Evolutionary conservation across 2,888 invertebrate genomes (phyloP), one percentile per base, ranked within the genome.

Genomic region (Celastrina argiolus): DNA sequence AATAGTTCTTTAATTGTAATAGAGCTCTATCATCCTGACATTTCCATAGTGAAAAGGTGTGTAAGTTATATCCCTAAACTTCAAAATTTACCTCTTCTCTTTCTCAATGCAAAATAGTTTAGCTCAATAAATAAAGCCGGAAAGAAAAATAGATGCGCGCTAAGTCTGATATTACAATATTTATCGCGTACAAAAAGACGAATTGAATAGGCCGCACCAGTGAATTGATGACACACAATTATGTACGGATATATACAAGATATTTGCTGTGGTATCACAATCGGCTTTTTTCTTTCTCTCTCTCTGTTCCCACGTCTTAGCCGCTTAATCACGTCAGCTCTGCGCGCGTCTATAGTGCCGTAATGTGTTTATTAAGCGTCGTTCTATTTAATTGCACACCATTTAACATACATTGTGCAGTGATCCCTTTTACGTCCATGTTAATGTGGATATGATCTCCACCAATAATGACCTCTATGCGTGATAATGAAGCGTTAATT

Each of bases 351-450:
- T 88, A 87, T 87, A 81, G 84, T 82, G 80, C 81, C 83, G 82
- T 88, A 87, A 88, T 89, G 87, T 87, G 87, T 88, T 88, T 88
- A 89, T 88, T 88, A 88, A 87, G 85, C 86, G 83, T 78, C 85
- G 84, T 85, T 82, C 82, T 78, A 78, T 85, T 85, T 88, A 88
- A 88, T 88, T 86, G 84, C 75, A 72, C 71, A 81, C 82, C 85
- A 87, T 89, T 89, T 87, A 87, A 81, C 82, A 85, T 81, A 87
- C 85, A 85, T 85, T 87, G 82, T 86, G 81, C 81, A 82, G 79
- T 74, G 81, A 81, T 82, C 78, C 66, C 66, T 77, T 84, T 86
- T 76, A 84, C 84, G 80, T 84, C 85, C 78, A 81, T 78, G 78
- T 75, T 73, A 77, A 76, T 75, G 74, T 83, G 83, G 83, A 84